Base-by-base conservation (phyloP, 2,113 vertebrate species). In the Macheiramphus alcinus region DNA sequence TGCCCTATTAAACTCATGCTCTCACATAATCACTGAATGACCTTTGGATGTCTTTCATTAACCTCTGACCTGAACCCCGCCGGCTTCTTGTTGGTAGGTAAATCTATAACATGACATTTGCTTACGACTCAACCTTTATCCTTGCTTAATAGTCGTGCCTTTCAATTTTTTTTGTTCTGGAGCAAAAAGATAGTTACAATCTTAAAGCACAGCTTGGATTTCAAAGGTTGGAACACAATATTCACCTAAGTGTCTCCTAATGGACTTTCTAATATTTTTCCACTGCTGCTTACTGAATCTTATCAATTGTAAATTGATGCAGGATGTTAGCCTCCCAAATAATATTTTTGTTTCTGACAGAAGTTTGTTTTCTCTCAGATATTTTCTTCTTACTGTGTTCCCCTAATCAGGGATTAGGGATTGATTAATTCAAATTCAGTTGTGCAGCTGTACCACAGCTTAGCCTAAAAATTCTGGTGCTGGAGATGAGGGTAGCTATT, bases 31-130 rank as follows among this genome's bases (percentile, higher is more conserved):
- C 99, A 98, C 98, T 73, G 93, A 97, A 97, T 98, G 99, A 98
- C 99, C 98, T 98, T 98, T 98, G 98, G 80, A 98, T 99, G 98
- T 99, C 99, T 99, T 98, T 99, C 98, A 99, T 99, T 99, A 99
- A 99, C 99, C 99, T 98, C 97, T 99, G 98, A 99, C 99, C 99
- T 97, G 95, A 98, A 97, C 97, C 96, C 98, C 84, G 94, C 98
- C 97, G 98, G 96, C 98, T 98, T 97, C 98, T 98, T 98, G 98
- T 98, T 98, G 97, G 98, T 98, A 98, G 99, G 98, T 98, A 98
- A 98, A 98, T 98, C 97, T 97, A 94, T 97, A 97, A 98, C 97
- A 97, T 98, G 98, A 98, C 98, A 98, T 98, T 98, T 98, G 98
- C 98, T 98, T 97, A 96, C 96, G 97, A 96, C 94, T 98, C 97